phyloP scores from a whole-genome alignment of 1,140 invertebrate species.

The Vanessa tameamea region DNA sequence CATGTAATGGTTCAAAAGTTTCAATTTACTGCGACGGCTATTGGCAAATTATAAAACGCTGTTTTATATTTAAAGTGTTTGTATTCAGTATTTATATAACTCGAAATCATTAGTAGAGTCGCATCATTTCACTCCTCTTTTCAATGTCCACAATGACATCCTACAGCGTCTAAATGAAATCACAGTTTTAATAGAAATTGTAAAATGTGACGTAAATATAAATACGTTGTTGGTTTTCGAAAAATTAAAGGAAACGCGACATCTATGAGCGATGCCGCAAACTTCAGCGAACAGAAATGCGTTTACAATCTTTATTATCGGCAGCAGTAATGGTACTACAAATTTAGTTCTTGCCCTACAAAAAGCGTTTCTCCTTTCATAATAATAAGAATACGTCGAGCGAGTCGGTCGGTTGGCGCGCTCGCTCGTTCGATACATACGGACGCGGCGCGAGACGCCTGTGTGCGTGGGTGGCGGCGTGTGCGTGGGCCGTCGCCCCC shows the following conservation, averaged over 20 bases:
- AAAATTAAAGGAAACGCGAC: slow-evolving; percentile 65
- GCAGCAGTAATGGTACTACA: slow-evolving; percentile 73
- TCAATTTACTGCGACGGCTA: background rate
- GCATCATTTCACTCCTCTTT: slow-evolving; percentile 22
- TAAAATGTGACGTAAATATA: slow-evolving; percentile 37
- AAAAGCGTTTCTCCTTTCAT: slow-evolving; percentile 81
- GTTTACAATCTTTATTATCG: slow-evolving; percentile 79
- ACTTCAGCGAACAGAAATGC: slow-evolving; percentile 77
- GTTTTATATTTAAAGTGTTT: slow-evolving; percentile 3
- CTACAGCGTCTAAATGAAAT: slow-evolving; percentile 29
- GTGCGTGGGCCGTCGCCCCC: slow-evolving; percentile 50
- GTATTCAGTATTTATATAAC: slow-evolving; percentile 24
- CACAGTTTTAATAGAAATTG: slow-evolving; percentile 23
- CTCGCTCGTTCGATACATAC: slow-evolving; percentile 64
- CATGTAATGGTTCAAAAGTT: slow-evolving; percentile 1
- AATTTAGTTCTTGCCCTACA: slow-evolving; percentile 81
- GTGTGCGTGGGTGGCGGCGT: slow-evolving; percentile 57
- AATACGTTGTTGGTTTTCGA: slow-evolving; percentile 42
- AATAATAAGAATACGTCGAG: slow-evolving; percentile 80
- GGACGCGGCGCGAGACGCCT: slow-evolving; percentile 49
- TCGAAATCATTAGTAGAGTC: slow-evolving; percentile 33
- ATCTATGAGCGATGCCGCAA: slow-evolving; percentile 73
- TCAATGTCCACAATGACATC: slow-evolving; percentile 25
- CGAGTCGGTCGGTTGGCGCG: slow-evolving; percentile 72
- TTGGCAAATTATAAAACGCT: background rate